Evolutionary conservation across 2,888 invertebrate species (phyloP), one percentile per base, ranked within the genome.

Genomic region (Priapulus caudatus): DNA sequence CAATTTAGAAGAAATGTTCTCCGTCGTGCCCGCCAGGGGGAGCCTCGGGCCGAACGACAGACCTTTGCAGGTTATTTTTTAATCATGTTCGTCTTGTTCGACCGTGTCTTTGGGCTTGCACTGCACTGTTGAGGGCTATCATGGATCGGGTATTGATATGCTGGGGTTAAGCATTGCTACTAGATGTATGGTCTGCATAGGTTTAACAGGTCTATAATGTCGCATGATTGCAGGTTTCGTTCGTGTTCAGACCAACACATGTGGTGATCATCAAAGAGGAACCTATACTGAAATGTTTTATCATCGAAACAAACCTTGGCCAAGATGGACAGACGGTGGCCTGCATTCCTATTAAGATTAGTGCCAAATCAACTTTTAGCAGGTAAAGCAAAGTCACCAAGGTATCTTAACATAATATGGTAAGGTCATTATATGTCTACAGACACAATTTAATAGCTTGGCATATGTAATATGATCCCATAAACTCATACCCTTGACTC

Each of bases 341-440:
- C 47, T 66, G 65, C 53, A 70, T 72, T 33, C 72, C 72, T n/a
- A 66, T 72, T 57, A 69, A 69, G 58, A 61, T 72, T 4, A 67
- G 70, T 10, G 70, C 67, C 21, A 65, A 65, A 54, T 61, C 69
- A 22, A 66, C 70, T 44, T 71, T 67, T 59, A 67, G 67, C 66
- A 72, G 69, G 71, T 72, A 58, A 61, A 67, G n/a, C n/a, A n/a
- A n/a, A n/a, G n/a, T n/a, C n/a, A n/a, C n/a, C n/a, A n/a, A n/a
- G n/a, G n/a, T n/a, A n/a, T n/a, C n/a, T n/a, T n/a, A n/a, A n/a
- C n/a, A n/a, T n/a, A n/a, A n/a, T n/a, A n/a, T n/a, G n/a, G n/a
- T n/a, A n/a, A n/a, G n/a, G n/a, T n/a, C n/a, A n/a, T n/a, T n/a
- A n/a, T n/a, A n/a, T n/a, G n/a, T n/a, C n/a, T n/a, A n/a, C n/a